A percentile compares a stretch with the other conserved stretches of the same genome.
These are phyloP conservation scores for Polymixis lichenea DNA, from an alignment of 2,888 invertebrate genomes.

Conservation along the genomic window DNA sequence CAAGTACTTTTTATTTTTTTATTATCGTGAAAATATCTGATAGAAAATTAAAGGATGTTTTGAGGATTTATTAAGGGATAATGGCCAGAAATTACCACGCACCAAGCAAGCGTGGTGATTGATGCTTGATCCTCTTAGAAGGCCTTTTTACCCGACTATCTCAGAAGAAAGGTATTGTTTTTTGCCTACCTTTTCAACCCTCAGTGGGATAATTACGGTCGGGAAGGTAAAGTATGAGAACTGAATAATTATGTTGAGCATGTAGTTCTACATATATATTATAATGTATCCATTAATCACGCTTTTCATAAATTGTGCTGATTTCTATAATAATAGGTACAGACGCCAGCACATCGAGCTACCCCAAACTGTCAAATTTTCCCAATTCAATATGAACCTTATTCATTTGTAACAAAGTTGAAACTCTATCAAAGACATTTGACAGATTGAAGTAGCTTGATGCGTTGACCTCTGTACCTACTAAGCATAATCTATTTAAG, in stretches of 20 bases:
- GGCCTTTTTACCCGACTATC: constrained; percentile 10
- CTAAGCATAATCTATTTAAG: neutral
- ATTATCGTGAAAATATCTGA: neutral
- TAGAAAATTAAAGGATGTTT: neutral
- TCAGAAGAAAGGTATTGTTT: neutral
- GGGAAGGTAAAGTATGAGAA: neutral
- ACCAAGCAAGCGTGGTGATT: constrained; percentile 16
- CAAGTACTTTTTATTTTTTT: constrained; percentile 61
- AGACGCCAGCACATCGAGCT: no score
- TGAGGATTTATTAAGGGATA: neutral
- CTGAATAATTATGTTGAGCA: constrained; percentile 10
- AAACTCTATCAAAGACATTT: no score
- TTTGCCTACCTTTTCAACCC: constrained; percentile 13
- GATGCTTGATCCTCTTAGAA: constrained; percentile 6
- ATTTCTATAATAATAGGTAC: neutral
- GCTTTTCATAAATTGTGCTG: neutral
- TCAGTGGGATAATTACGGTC: constrained; percentile 32
- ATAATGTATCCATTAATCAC: constrained; percentile 14
- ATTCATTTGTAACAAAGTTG: no score
- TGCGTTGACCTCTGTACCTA: no score
- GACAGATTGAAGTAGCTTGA: no score
- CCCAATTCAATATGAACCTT: no score
- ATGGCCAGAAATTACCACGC: neutral
- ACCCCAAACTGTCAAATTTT: no score
- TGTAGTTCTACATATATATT: neutral